These are phyloP conservation scores for Phaenicophaeus curvirostris DNA, from an alignment of 2,797 vertebrate species.

Conservation along the genomic window DNA sequence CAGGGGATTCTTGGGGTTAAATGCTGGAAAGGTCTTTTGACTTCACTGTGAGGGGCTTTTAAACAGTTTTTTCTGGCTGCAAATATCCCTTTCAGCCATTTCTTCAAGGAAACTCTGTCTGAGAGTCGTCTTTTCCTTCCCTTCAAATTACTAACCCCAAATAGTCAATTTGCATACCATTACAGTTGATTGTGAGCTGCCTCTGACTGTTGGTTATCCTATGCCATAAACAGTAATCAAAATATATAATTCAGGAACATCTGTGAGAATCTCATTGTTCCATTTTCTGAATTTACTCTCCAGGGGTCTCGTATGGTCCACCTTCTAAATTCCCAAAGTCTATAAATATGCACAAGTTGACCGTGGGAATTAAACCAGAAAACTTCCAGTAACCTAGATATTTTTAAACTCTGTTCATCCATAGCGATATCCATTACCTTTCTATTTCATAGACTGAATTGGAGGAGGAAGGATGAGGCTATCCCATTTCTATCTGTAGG, in stretches of 20 bases:
- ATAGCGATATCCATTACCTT: neutral
- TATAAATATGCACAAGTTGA: neutral
- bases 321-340: neutral
- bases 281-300: neutral
- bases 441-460: neutral
- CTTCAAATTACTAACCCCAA: neutral
- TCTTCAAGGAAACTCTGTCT: neutral
- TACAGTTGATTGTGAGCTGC: neutral
- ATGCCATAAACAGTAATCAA: neutral
- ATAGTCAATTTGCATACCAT: neutral
- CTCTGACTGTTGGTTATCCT: neutral
- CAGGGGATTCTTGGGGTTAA: neutral
- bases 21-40: neutral
- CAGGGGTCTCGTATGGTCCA: neutral
- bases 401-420: neutral
- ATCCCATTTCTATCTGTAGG: rapidly evolving
- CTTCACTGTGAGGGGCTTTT: neutral
- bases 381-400: neutral
- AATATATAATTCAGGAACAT: neutral
- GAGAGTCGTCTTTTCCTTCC: neutral
- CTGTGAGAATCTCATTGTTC: rapidly evolving
- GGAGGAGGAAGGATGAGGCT: neutral
- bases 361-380: neutral
- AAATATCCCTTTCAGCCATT: neutral
- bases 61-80: neutral